These are phyloP conservation scores for Tetragnatha versicolor DNA, from an alignment of 1,140 invertebrate species.

Conservation along the genomic window DNA sequence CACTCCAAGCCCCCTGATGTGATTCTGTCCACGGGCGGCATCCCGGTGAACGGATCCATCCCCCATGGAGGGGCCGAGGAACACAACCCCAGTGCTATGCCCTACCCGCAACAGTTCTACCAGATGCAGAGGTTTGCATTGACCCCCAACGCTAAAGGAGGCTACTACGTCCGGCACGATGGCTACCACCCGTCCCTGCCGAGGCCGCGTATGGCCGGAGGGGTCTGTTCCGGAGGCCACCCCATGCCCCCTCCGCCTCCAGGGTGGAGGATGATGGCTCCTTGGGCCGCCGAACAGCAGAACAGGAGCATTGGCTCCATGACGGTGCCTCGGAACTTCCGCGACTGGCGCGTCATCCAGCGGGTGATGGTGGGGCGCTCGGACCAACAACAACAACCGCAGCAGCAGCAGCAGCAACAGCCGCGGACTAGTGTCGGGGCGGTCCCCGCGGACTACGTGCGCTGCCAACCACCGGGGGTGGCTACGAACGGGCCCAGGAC, in stretches of 20 bases:
- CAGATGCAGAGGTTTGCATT: slow-evolving; percentile 1
- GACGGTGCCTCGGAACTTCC: slow-evolving; percentile 46
- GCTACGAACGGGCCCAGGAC: neutral
- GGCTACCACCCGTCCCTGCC: slow-evolving; percentile 40
- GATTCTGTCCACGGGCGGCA: slow-evolving; percentile 36
- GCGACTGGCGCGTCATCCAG: slow-evolving; percentile 50
- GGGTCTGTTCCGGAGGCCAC: slow-evolving; percentile 6
- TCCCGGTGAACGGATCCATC: slow-evolving; percentile 41
- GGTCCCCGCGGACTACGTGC: slow-evolving; percentile 29
- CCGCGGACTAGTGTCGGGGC: too few relatives aligned
- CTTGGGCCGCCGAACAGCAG: neutral
- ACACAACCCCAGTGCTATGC: neutral
- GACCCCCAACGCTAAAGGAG: slow-evolving; percentile 19
- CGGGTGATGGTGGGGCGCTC: slow-evolving; percentile 5
- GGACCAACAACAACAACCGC: neutral
- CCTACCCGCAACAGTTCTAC: slow-evolving; percentile 4
- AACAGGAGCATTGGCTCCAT: slow-evolving; percentile 4
- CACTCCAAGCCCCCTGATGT: slow-evolving; percentile 46
- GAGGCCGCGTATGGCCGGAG: slow-evolving; percentile 11
- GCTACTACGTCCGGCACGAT: slow-evolving; percentile 34
- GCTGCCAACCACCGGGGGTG: slow-evolving; percentile 5
- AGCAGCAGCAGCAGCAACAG: too few relatives aligned
- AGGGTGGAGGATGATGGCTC: slow-evolving; percentile 13
- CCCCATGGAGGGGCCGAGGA: slow-evolving; percentile 25
- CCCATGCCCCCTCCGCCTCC: slow-evolving; percentile 7